phyloP scores from a whole-genome alignment of 2,113 vertebrate genomes.

The Phycodurus eques region DNA sequence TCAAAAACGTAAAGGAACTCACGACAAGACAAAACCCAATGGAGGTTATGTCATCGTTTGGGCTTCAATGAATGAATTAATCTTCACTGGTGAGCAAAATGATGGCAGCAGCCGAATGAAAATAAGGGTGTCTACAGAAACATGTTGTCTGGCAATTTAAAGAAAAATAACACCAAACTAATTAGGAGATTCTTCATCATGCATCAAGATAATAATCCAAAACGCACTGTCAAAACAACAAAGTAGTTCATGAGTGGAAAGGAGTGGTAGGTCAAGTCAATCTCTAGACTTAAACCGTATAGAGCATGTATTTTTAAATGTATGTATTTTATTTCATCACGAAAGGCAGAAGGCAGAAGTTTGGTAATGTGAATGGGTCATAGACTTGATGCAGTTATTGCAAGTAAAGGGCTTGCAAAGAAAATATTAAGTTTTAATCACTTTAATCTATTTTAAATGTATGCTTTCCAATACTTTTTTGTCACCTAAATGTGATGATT shows the following conservation, averaged over 20 bases:
- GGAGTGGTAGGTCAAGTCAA: too few species aligned
- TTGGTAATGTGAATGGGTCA: neutral
- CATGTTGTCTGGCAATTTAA: neutral
- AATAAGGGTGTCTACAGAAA: neutral
- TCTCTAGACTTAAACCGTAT: neutral
- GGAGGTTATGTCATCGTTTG: too few species aligned
- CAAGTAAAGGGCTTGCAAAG: neutral
- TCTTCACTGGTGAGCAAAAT: neutral
- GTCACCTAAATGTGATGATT: neutral
- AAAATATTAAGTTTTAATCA: neutral
- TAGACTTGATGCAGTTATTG: too few species aligned
- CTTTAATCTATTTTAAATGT: neutral
- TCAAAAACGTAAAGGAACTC: too few species aligned
- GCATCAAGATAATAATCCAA: neutral
- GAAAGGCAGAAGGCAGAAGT: neutral
- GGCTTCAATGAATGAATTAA: too few species aligned
- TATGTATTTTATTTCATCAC: too few species aligned
- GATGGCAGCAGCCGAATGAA: neutral
- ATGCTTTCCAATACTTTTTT: too few species aligned
- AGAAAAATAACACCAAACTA: neutral
- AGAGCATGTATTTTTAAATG: neutral
- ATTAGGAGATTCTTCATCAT: neutral
- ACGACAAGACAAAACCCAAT: too few species aligned
- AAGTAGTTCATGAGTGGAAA: neutral
- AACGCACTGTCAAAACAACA: neutral